Evolutionary conservation across 2,797 vertebrate species (phyloP).

Genomic region (Pseudocheirus occidentalis): DNA sequence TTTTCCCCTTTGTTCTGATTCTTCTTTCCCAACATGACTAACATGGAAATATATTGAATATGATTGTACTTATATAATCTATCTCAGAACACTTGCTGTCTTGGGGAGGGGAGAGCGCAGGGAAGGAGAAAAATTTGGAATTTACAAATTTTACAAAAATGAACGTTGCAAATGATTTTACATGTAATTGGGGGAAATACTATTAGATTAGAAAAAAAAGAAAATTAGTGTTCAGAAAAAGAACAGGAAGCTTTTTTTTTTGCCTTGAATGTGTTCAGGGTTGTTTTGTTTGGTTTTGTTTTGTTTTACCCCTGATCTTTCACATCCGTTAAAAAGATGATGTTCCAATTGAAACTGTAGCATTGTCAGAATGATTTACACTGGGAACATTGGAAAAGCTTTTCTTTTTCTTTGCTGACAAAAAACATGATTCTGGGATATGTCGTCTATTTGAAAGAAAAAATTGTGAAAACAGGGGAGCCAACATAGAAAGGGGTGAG

Average conservation of each 20-base stretch:
- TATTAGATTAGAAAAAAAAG: too few relatives aligned
- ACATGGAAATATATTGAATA: too few relatives aligned
- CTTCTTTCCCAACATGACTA: too few relatives aligned
- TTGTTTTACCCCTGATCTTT: not conserved
- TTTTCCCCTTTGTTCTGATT: too few relatives aligned
- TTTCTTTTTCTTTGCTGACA: constrained; percentile 15
- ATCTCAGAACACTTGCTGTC: too few relatives aligned
- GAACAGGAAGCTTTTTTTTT: not conserved
- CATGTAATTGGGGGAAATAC: too few relatives aligned
- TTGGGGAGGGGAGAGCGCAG: too few relatives aligned
- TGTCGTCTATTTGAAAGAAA: constrained; percentile 9
- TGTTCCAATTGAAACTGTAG: constrained; percentile 22
- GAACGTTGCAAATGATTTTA: too few relatives aligned
- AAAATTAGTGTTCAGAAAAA: not conserved
- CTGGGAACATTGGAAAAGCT: not conserved
- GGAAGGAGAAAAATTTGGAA: too few relatives aligned
- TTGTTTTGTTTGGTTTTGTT: not conserved
- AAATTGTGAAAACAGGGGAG: not conserved
- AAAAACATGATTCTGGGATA: constrained; percentile 20
- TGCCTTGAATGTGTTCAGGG: not conserved
- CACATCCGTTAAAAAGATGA: not conserved
- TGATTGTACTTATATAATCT: too few relatives aligned
- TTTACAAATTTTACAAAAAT: too few relatives aligned
- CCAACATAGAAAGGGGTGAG: not conserved
- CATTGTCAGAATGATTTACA: not conserved